Evolutionary conservation across 2,797 vertebrate genomes (phyloP).

Genomic region (Pogonophryne albipinna): DNA sequence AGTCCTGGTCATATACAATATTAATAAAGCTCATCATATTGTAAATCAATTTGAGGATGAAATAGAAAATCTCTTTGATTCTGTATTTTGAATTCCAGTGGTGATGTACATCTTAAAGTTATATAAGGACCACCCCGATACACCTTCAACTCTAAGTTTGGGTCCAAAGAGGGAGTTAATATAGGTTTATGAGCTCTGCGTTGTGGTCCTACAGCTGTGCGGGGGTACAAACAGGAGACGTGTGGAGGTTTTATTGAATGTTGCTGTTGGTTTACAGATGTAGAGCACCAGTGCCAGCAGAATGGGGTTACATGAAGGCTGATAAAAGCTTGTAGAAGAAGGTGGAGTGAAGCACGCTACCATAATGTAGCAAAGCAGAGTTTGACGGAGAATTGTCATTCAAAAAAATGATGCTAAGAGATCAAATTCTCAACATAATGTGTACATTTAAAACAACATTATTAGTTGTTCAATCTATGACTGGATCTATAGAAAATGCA

Average conservation of each 20-base stretch:
- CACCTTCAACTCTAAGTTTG: constrained; percentile 1
- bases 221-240: neutral
- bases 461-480: too few species aligned
- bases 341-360: neutral
- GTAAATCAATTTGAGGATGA: constrained; percentile 21
- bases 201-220: constrained; percentile 4
- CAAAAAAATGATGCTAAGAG: too few species aligned
- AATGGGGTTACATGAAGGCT: neutral
- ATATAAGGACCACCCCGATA: neutral
- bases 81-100: neutral
- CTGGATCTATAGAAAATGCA: too few species aligned
- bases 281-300: neutral
- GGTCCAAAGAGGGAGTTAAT: neutral
- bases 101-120: neutral
- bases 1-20: constrained; percentile 8
- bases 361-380: neutral
- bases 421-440: too few species aligned
- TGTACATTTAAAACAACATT: too few species aligned
- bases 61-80: constrained; percentile 2
- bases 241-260: constrained; percentile 1
- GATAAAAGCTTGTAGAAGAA: neutral
- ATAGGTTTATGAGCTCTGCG: neutral
- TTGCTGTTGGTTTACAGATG: constrained; percentile 6
- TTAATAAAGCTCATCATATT: constrained; percentile 18
- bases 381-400: neutral